Conservation (phyloP, 2,797 vertebrate genomes). For the Chiloscyllium punctatum region DNA sequence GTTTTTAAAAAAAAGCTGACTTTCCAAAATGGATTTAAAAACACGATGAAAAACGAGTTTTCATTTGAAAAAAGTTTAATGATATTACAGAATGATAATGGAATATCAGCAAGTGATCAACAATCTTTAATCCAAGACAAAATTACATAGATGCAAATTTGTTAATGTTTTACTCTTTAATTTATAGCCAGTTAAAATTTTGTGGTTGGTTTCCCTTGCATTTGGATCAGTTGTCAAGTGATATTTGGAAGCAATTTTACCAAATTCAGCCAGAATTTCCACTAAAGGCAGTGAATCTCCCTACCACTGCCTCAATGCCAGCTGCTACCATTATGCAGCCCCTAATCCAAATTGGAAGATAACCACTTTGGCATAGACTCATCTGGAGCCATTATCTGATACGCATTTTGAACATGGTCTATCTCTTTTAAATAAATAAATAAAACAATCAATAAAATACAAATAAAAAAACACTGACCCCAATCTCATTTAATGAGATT, state of each 20-base stretch:
- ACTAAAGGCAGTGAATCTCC: background rate
- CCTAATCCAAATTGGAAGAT: background rate
- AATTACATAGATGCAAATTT: background rate
- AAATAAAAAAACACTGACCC: background rate
- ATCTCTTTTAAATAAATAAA: background rate
- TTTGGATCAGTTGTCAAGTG: background rate
- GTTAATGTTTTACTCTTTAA: background rate
- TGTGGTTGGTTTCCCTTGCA: background rate
- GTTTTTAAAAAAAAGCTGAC: background rate
- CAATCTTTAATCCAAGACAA: background rate
- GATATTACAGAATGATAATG: background rate
- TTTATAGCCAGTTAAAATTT: background rate
- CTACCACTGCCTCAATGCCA: background rate
- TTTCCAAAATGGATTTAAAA: background rate
- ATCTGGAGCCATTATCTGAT: background rate
- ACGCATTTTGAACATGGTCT: background rate
- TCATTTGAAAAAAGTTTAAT: background rate
- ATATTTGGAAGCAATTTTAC: background rate
- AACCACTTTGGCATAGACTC: background rate
- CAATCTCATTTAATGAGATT: background rate
- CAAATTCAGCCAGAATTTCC: background rate
- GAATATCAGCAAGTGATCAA: background rate
- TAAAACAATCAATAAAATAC: background rate
- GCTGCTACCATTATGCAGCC: background rate
- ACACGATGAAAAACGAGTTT: background rate